phyloP scores from a whole-genome alignment of 2,797 vertebrate genomes.

The Neosilurus hyrtlii region DNA sequence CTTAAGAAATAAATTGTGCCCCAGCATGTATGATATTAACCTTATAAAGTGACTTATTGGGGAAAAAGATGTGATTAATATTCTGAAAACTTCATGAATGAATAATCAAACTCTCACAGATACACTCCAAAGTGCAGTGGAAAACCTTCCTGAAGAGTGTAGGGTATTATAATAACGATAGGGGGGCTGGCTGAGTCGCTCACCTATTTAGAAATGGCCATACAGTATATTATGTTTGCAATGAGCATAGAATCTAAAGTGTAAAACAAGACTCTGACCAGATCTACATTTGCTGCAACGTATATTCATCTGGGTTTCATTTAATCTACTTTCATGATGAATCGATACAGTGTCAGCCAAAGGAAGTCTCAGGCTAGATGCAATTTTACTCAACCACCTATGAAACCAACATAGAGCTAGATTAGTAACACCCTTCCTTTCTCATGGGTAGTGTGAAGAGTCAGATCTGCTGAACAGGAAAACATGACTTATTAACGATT shows the following conservation, averaged over 20 bases:
- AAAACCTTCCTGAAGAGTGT: not conserved
- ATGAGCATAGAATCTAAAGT: not conserved
- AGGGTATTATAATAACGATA: not conserved
- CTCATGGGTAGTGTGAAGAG: not conserved
- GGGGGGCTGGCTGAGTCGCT: not conserved
- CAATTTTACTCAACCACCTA: not conserved
- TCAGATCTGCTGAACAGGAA: slow-evolving; percentile 18
- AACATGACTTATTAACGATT: slow-evolving; percentile 7
- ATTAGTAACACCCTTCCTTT: slow-evolving; percentile 10
- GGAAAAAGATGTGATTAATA: too few relatives aligned
- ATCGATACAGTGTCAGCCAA: not conserved
- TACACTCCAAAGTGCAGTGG: not conserved
- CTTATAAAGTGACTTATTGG: not conserved
- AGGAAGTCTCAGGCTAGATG: not conserved
- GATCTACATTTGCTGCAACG: not conserved
- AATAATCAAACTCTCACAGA: not conserved
- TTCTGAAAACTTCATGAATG: not conserved
- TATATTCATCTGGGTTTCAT: not conserved
- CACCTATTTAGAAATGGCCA: not conserved
- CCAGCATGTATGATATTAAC: not conserved
- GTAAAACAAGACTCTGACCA: not conserved
- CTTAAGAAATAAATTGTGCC: not conserved
- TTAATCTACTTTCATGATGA: not conserved
- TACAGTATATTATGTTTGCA: not conserved
- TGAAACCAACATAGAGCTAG: not conserved